These are phyloP conservation scores for Eciton burchellii DNA, from an alignment of 1,140 invertebrate genomes.

Conservation along the genomic window DNA sequence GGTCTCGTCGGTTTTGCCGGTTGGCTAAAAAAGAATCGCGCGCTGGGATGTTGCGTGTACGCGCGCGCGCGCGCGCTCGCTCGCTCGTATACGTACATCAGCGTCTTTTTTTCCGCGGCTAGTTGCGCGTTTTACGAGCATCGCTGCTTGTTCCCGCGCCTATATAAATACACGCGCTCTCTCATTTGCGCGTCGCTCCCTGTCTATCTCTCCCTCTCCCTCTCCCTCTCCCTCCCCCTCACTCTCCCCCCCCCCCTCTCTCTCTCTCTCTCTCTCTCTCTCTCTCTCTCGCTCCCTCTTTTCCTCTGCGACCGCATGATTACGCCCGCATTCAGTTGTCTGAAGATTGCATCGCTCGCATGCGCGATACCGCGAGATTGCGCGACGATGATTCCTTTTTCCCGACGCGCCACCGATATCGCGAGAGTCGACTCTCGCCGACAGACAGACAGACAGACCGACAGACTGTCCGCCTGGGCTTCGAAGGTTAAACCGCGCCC, in stretches of 20 bases:
- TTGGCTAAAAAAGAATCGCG: slow-evolving; percentile 35
- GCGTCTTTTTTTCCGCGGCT: slow-evolving; percentile 31
- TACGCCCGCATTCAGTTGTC: not conserved
- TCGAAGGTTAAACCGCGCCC: too few species aligned
- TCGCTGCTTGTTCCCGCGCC: slow-evolving; percentile 14
- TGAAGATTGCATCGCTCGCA: slow-evolving; percentile 16
- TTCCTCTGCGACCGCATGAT: too few species aligned
- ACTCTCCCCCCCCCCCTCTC: too few species aligned
- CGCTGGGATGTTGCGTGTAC: too few species aligned
- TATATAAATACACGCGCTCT: not conserved
- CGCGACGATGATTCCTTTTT: slow-evolving; percentile 4
- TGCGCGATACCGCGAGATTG: not conserved
- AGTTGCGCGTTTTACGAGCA: slow-evolving; percentile 58
- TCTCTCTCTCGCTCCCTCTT: too few species aligned
- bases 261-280: too few species aligned
- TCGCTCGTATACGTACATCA: slow-evolving; percentile 36
- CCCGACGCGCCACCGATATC: not conserved
- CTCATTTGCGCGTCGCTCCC: slow-evolving; percentile 18
- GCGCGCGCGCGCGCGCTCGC: too few species aligned
- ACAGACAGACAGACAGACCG: too few species aligned
- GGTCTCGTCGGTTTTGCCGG: slow-evolving; percentile 50
- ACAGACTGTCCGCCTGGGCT: too few species aligned
- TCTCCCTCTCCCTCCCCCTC: too few species aligned
- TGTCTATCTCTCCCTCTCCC: slow-evolving; percentile 9
- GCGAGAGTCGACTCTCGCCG: too few species aligned